Conservation (phyloP, 2,797 vertebrate genomes). For the Chelonia mydas region DNA sequence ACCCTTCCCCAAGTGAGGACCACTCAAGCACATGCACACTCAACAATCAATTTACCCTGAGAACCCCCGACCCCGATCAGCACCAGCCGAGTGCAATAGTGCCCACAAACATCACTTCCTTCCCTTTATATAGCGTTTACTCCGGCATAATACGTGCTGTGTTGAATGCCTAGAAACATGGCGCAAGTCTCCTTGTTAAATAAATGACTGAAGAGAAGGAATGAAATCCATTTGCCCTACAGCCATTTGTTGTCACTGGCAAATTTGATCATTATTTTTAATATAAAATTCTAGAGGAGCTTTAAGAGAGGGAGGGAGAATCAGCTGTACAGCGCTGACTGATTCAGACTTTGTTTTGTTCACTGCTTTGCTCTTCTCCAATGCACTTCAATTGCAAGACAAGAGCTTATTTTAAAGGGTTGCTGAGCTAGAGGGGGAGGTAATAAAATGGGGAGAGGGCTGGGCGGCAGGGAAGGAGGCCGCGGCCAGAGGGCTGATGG, state of each 20-base stretch:
- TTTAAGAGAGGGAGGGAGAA: conserved; percentile 18
- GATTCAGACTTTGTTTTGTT: conserved; percentile 42
- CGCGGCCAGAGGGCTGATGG: not conserved
- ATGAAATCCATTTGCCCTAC: conserved; percentile 39
- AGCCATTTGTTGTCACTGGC: conserved; percentile 31
- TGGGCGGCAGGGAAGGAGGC: not conserved
- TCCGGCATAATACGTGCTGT: not conserved
- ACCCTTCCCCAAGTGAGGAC: not conserved
- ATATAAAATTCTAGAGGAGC: conserved; percentile 22
- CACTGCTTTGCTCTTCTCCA: conserved; percentile 8
- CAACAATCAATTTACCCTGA: not conserved
- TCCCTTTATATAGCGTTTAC: not conserved
- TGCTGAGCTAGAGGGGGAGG: not conserved
- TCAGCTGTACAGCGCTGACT: conserved; percentile 17
- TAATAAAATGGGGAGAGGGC: not conserved
- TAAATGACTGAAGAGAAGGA: conserved; percentile 11
- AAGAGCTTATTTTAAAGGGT: not conserved
- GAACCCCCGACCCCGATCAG: not conserved
- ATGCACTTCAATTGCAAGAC: not conserved
- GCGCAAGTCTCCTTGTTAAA: conserved; percentile 33
- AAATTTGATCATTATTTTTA: conserved; percentile 25
- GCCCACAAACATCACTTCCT: not conserved
- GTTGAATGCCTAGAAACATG: conserved; percentile 1
- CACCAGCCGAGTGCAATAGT: not conserved
- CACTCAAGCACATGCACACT: not conserved